Evolutionary conservation across 2,113 vertebrate genomes (phyloP).

Genomic region (Tetraodon nigroviridis): DNA sequence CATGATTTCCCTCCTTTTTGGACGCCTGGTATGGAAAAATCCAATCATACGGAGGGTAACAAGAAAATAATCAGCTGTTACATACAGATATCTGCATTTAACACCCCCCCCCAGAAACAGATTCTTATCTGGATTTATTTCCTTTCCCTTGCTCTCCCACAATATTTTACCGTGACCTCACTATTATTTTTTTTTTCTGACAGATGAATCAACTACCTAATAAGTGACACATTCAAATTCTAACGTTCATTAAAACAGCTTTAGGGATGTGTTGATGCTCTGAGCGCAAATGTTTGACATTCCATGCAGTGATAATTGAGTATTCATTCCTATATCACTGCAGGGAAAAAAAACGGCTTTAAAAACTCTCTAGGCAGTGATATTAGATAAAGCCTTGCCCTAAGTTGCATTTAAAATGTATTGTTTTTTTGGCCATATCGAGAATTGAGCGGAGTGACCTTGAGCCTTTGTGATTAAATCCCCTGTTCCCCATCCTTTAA

Average conservation of each 20-base stretch:
- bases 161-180: neutral
- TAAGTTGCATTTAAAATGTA: too few species aligned
- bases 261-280: too few species aligned
- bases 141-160: constrained; percentile 18
- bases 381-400: too few species aligned
- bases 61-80: constrained; percentile 1
- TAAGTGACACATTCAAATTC: too few species aligned
- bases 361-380: too few species aligned
- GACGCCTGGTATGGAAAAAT: constrained; percentile 11
- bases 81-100: constrained; percentile 7
- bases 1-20: constrained; percentile 5
- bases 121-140: constrained; percentile 46
- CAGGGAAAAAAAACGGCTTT: too few species aligned
- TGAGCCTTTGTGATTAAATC: constrained; percentile 34
- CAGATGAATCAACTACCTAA: too few species aligned
- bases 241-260: too few species aligned
- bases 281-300: too few species aligned
- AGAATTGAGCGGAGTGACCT: constrained; percentile 41
- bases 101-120: constrained; percentile 7
- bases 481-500: constrained; percentile 24
- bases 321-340: too few species aligned
- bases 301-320: too few species aligned
- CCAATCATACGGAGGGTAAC: neutral
- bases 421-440: neutral
- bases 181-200: too few species aligned